Evolutionary conservation across 2,888 invertebrate genomes (phyloP), one percentile per base, ranked within the genome.

Genomic region (Ophion ellenae): DNA sequence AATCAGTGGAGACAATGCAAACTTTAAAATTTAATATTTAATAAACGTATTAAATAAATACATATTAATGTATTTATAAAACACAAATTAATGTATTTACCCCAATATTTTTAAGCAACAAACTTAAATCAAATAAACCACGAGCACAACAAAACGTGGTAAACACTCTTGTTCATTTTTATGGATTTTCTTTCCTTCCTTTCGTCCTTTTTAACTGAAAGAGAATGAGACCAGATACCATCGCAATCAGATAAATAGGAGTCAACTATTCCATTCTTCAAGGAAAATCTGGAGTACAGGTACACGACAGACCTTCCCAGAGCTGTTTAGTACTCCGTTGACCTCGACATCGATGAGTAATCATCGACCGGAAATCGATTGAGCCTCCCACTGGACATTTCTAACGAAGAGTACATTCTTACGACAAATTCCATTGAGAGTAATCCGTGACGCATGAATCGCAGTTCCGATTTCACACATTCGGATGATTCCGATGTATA

Each of bases 331-430:
- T 47, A 53, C 75, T 80, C 53, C 28, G 36, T 74, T 66, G 75
- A 75, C 85, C 85, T 85, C 82, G 82, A 61, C 81, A 85, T 85
- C 81, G 82, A 85, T 85, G 85, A 85, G 78, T 85, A 77, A 67
- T 70, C 74, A 64, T 70, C 59, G 78, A 85, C 85, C 81, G 85
- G 85, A 85, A 85, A 79, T 78, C 57, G 59, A 45, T 45, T 32
- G 45, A 74, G 64, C 63, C 53, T 75, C 28, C 82, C 53, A 24
- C 61, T 78, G 57, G 70, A 79, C 69, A 85, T 70, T 74, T 57
- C 71, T 78, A 45, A 32, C 32, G 5, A 85, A 75, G 78, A 85
- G 69, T 66, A 66, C 64, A 64, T 70, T 64, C 63, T 63, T 9
- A 63, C 61, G 17, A 78, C 36, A 73, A 78, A 74, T 81, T 81